Base-by-base conservation (phyloP, 2,797 vertebrate species). In the Malurus splendens region DNA sequence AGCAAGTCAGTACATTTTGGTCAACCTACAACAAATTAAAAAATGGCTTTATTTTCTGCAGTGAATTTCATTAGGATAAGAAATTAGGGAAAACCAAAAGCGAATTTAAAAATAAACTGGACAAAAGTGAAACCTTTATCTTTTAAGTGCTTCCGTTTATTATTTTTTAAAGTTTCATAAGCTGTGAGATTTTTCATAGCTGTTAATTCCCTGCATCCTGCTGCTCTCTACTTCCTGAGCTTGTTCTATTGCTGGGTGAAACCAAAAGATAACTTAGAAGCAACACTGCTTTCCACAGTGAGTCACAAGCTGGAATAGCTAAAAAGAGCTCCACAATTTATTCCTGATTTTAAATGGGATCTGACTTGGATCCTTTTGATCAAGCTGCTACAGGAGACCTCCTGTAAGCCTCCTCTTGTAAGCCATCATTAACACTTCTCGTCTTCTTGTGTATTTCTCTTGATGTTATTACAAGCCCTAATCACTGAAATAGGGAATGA, bases 221-320 rank as follows among this genome's bases (percentile, higher is more conserved):
- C 61, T 89, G n/a, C 48, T 87, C 25, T 87, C 78, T 59, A 51
- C 51, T 75, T 89, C 48, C 73, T 2, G 5, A 65, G n/a, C 32
- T 65, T 41, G 47, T 74, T 92, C 39, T 73, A 52, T 32, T 48
- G 48, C 78, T 86, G 75, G 22, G 61, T 36, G 55, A 89, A 86
- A 72, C 54, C 75, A 65, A 90, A 84, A 51, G 51, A 41, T 68
- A 66, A 42, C 78, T 85, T 51, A 61, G 57, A 93, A 86, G 51
- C 41, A 91, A 9, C 27, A 61, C 18, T 48, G 39, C 39, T 68
- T 84, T 88, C 32, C 60, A 86, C 44, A 74, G 61, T 89, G 88
- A 93, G 64, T 88, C 81, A 92, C 52, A 83, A 82, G 14, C 36
- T 61, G 38, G 44, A 92, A 84, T 38, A 82, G 44, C 86, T 90